A percentile compares a stretch with the other conserved stretches of the same genome.
Conservation (phyloP, 2,888 invertebrate species). For the Thumatha senex region DNA sequence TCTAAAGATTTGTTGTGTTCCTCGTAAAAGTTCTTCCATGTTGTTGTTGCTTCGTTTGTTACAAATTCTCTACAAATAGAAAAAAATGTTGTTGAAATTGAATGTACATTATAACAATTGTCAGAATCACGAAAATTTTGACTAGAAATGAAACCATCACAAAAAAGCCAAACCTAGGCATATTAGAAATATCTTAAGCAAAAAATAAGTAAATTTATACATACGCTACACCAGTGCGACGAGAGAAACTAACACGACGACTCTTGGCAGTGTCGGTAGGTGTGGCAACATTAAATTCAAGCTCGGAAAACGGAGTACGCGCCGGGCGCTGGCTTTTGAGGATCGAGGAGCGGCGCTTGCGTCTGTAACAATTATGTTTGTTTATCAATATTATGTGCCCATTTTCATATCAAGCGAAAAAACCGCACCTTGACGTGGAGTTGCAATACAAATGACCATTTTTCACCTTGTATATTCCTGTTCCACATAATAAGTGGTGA, state of each 20-base stretch:
- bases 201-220: slow-evolving; percentile 37
- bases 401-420: no score
- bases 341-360: slow-evolving; percentile 74
- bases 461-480: no score
- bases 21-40: slow-evolving; percentile 76
- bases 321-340: slow-evolving; percentile 68
- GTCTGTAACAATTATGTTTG: slow-evolving; percentile 39
- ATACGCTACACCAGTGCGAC: slow-evolving; percentile 70
- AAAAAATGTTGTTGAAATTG: background rate
- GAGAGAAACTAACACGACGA: slow-evolving; percentile 73
- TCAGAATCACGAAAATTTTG: no score
- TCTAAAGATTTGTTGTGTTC: slow-evolving; percentile 73
- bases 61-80: slow-evolving; percentile 60
- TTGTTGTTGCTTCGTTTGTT: slow-evolving; percentile 73
- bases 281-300: slow-evolving; percentile 74
- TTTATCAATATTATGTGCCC: no score
- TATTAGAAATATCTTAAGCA: no score
- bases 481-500: no score
- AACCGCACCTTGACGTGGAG: no score
- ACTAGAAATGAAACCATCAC: no score
- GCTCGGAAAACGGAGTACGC: slow-evolving; percentile 72
- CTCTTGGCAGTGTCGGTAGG: slow-evolving; percentile 69
- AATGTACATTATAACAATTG: no score
- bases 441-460: no score
- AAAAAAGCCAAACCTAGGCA: no score